These are phyloP conservation scores for Mycetomoellerius zeteki DNA, from an alignment of 1,140 invertebrate species.

Conservation along the genomic window DNA sequence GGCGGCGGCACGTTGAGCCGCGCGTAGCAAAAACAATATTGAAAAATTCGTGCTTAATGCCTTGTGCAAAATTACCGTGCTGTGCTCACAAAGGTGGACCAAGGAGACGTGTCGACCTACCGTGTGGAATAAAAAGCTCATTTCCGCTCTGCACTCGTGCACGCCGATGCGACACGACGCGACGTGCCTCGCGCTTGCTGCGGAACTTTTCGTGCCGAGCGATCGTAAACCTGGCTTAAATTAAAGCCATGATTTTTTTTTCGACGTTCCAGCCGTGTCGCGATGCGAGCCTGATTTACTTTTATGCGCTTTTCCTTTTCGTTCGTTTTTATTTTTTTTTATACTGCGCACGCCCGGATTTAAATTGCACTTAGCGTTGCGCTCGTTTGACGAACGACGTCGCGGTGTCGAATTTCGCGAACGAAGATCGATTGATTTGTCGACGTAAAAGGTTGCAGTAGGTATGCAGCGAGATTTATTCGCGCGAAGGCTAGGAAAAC, in stretches of 20 bases:
- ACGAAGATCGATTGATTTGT: constrained; percentile 59
- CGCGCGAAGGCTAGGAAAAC: constrained; percentile 12
- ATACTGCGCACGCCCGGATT: constrained; percentile 39
- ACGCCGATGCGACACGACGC: constrained; percentile 11
- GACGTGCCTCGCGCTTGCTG: constrained; percentile 43
- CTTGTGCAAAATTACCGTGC: constrained; percentile 74
- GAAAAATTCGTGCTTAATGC: constrained; percentile 82
- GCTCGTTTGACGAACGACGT: constrained; percentile 53
- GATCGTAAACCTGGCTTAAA: constrained; percentile 74
- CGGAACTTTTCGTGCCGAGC: constrained; percentile 55
- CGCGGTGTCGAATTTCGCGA: constrained; percentile 49
- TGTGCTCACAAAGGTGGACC: constrained; percentile 72
- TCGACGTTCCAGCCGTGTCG: constrained; percentile 41
- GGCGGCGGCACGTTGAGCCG: background rate
- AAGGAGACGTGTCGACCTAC: constrained; percentile 53
- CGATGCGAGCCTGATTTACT: constrained; percentile 60
- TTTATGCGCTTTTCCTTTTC: constrained; percentile 12
- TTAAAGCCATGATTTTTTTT: constrained; percentile 66
- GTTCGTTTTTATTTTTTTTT: constrained; percentile 6
- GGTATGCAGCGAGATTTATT: constrained; percentile 50
- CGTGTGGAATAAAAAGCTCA: constrained; percentile 78
- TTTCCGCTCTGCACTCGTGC: constrained; percentile 70
- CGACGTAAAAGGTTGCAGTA: constrained; percentile 24
- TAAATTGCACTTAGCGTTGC: constrained; percentile 65
- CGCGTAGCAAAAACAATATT: constrained; percentile 79